Evolutionary conservation across 2,797 vertebrate genomes (phyloP).

Genomic region (Nyctalus aviator): DNA sequence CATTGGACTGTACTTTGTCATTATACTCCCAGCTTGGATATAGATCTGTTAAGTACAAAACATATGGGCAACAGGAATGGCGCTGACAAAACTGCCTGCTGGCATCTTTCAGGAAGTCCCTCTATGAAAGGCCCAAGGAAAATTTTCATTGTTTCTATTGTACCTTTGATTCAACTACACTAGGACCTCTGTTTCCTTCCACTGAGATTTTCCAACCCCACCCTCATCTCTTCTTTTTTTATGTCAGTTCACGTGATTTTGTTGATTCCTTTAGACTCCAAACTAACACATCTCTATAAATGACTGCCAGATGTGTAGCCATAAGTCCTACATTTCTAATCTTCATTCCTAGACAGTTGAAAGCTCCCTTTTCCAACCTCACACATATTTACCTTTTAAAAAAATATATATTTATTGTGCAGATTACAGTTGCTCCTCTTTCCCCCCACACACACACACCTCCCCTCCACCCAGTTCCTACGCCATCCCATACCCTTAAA

Average conservation of each 20-base stretch:
- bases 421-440: no score
- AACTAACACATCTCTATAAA: background rate
- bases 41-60: background rate
- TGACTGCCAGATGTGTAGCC: background rate
- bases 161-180: background rate
- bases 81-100: background rate
- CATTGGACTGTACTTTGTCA: background rate
- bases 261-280: background rate
- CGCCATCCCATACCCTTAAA: no score
- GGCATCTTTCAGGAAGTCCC: background rate
- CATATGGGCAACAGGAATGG: background rate
- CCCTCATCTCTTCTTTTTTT: background rate
- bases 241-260: conserved; percentile 7
- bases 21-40: background rate
- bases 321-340: background rate
- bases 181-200: background rate
- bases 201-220: background rate
- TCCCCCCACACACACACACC: no score
- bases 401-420: no score
- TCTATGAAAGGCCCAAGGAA: background rate
- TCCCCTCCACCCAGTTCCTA: no score
- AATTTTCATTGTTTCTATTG: background rate
- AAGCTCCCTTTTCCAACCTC: background rate
- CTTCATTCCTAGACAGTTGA: background rate
- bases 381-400: background rate